These are phyloP conservation scores for Oncorhynchus gorbuscha DNA, from an alignment of 2,113 vertebrate species.

Conservation along the genomic window DNA sequence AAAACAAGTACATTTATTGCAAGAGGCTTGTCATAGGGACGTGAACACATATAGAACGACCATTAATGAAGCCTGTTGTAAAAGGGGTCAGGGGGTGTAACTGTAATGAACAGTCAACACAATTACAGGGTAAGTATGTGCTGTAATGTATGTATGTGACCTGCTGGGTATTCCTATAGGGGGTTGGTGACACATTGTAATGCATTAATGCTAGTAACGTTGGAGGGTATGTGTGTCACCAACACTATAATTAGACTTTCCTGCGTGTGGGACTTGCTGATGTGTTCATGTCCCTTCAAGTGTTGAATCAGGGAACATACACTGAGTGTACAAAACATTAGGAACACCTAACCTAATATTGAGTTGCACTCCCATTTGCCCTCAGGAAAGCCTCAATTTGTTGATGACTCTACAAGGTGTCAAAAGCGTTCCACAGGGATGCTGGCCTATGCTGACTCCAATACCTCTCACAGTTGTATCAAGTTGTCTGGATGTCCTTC, in stretches of 20 bases:
- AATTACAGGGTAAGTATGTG: slow-evolving; percentile 23
- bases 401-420: too few species aligned
- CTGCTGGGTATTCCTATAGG: neutral
- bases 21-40: neutral
- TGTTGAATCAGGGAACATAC: slow-evolving; percentile 43
- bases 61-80: slow-evolving; percentile 47
- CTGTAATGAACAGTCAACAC: slow-evolving; percentile 55
- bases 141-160: neutral
- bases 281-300: slow-evolving; percentile 30
- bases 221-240: slow-evolving; percentile 20
- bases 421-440: too few species aligned
- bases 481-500: too few species aligned
- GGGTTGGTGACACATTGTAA: neutral
- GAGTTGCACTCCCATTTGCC: neutral
- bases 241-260: slow-evolving; percentile 46
- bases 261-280: slow-evolving; percentile 17
- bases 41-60: slow-evolving; percentile 23
- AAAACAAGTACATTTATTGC: neutral
- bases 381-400: too few species aligned
- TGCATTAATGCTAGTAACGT: neutral
- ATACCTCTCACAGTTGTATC: too few species aligned
- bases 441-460: too few species aligned
- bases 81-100: slow-evolving; percentile 22
- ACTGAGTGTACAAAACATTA: slow-evolving; percentile 37
- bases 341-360: slow-evolving; percentile 21